These are phyloP conservation scores for Fundulus diaphanus DNA, from an alignment of 2,797 vertebrate species.

Conservation along the genomic window DNA sequence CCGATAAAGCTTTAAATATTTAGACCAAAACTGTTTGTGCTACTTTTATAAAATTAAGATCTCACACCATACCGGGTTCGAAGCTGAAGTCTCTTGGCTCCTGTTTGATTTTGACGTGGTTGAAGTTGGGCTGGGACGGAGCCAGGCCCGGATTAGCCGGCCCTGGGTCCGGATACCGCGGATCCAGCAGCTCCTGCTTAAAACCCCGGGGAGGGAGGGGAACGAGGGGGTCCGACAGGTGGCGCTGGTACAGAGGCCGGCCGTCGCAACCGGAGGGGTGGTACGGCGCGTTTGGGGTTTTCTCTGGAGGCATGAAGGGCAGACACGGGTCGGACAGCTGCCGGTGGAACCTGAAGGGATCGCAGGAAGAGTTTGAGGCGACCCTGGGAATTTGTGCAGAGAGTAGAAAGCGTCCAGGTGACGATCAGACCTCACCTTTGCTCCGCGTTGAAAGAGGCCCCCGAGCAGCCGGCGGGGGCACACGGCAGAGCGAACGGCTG, in stretches of 20 bases:
- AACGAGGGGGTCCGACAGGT: conserved; percentile 89
- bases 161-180: conserved; percentile 82
- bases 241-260: conserved; percentile 89
- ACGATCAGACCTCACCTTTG: conserved; percentile 80
- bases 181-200: conserved; percentile 93
- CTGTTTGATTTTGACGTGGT: conserved; percentile 90
- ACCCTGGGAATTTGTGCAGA: neutral
- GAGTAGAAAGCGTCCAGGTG: accelerated
- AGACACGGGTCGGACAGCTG: conserved; percentile 90
- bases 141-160: conserved; percentile 70
- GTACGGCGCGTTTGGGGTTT: conserved; percentile 76
- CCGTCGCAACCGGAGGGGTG: conserved; percentile 71
- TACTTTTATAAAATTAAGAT: neutral
- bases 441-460: conserved; percentile 84
- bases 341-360: conserved; percentile 86
- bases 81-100: conserved; percentile 92
- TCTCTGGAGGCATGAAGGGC: conserved; percentile 75
- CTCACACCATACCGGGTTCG: conserved; percentile 81
- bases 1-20: neutral
- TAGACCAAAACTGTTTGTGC: neutral
- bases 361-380: neutral
- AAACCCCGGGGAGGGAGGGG: conserved; percentile 82
- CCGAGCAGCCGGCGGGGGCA: conserved; percentile 78
- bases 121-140: conserved; percentile 76
- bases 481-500: conserved; percentile 85